A percentile compares a stretch with the other conserved stretches of the same genome.
Evolutionary conservation across 2,888 invertebrate genomes (phyloP).

Genomic region (Plebejus melissa): DNA sequence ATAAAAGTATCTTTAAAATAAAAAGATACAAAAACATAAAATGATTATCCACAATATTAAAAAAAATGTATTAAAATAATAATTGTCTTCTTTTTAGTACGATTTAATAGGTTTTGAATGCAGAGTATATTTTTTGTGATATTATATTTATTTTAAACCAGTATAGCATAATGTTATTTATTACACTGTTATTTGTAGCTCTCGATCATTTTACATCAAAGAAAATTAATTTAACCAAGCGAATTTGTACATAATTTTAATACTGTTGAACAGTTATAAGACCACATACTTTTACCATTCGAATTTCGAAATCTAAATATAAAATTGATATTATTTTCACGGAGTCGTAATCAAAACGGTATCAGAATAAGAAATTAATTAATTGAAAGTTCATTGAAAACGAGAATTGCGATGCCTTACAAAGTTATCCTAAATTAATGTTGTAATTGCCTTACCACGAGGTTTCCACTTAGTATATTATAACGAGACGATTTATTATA

Average conservation of each 20-base stretch:
- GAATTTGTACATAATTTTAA: background rate
- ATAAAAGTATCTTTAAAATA: no score
- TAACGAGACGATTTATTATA: background rate
- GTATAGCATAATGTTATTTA: no score
- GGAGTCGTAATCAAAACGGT: background rate
- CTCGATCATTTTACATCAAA: background rate
- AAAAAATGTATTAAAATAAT: no score
- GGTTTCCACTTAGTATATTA: background rate
- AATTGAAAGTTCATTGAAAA: constrained; percentile 27
- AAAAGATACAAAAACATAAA: no score
- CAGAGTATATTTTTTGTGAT: no score
- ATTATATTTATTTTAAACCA: no score
- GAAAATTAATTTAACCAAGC: background rate
- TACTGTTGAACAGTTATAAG: background rate
- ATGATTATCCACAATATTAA: no score
- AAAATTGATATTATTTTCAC: background rate
- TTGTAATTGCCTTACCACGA: constrained; percentile 9
- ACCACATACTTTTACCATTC: background rate
- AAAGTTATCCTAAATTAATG: constrained; percentile 16
- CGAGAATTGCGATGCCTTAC: constrained; percentile 25
- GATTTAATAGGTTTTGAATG: no score
- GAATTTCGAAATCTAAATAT: background rate
- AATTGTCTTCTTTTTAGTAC: no score
- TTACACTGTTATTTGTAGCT: no score
- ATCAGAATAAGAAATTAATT: background rate